phyloP scores from a whole-genome alignment of 2,113 vertebrate species.

The Centropristis striata region DNA sequence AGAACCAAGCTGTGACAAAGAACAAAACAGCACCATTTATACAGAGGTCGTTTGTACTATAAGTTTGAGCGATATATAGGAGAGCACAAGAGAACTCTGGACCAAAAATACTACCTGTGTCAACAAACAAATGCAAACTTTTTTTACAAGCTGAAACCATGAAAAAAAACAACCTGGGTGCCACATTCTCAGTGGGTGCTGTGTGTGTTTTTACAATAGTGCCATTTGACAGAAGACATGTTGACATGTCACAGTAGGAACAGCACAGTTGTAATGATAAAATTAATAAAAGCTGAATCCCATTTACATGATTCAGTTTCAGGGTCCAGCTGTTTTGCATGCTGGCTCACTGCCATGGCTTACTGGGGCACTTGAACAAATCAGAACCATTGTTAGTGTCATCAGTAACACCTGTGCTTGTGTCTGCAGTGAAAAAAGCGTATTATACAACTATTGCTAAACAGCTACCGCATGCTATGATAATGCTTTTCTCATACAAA shows the following conservation, averaged over 20 bases:
- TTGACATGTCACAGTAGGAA: neutral
- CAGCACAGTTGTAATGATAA: neutral
- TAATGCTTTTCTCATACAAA: neutral
- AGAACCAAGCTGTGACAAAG: neutral
- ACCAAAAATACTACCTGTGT: neutral
- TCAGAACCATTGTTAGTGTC: neutral
- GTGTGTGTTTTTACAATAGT: neutral
- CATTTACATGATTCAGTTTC: neutral
- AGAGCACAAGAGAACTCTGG: neutral
- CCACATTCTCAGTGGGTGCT: neutral
- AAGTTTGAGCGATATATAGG: neutral
- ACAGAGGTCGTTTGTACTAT: neutral
- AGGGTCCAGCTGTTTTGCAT: neutral
- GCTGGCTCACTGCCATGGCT: neutral
- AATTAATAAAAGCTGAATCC: neutral
- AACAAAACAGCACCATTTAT: neutral
- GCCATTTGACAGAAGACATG: neutral
- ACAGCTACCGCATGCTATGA: neutral
- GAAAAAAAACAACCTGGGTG: neutral
- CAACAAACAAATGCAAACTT: neutral
- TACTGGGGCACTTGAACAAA: neutral
- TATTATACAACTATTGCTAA: neutral
- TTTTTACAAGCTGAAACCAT: neutral
- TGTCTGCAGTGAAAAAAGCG: neutral
- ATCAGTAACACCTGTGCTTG: neutral